Evolutionary conservation across 2,797 vertebrate genomes (phyloP).

Genomic region (Lutjanus argentimaculatus): DNA sequence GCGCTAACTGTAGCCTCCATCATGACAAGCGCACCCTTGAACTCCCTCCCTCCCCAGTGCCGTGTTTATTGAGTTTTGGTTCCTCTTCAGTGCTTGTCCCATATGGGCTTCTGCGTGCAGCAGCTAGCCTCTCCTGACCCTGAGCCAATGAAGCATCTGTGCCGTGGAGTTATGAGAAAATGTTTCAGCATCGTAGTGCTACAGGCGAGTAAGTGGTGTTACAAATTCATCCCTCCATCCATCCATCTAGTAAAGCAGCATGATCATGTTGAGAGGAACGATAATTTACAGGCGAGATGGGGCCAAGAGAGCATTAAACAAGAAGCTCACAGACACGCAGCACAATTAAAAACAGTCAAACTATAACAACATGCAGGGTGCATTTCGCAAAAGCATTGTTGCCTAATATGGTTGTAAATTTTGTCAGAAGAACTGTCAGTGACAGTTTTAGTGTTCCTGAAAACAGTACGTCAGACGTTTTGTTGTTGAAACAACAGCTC

Average conservation of each 20-base stretch:
- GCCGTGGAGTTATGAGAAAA: conserved; percentile 68
- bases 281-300: conserved; percentile 49
- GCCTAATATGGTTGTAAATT: conserved; percentile 55
- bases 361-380: conserved; percentile 47
- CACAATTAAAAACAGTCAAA: conserved; percentile 58
- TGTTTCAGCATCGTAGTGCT: conserved; percentile 20
- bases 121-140: conserved; percentile 65
- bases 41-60: conserved; percentile 61
- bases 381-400: conserved; percentile 54
- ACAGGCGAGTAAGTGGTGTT: conserved; percentile 47
- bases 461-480: conserved; percentile 29
- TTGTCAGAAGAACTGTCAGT: conserved; percentile 4
- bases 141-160: conserved; percentile 57
- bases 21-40: conserved; percentile 83
- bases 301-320: conserved; percentile 50
- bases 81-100: conserved; percentile 80
- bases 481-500: conserved; percentile 39
- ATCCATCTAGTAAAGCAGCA: conserved; percentile 14
- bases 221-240: conserved; percentile 33
- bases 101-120: conserved; percentile 65
- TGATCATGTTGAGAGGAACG: conserved; percentile 22
- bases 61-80: conserved; percentile 86
- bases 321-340: conserved; percentile 54
- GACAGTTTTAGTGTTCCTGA: conserved; percentile 66
- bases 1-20: conserved; percentile 84